Percentiles rank a stretch among this genome's conserved stretches.
phyloP scores from a whole-genome alignment of 2,888 invertebrate species.

The Biston stratarius region DNA sequence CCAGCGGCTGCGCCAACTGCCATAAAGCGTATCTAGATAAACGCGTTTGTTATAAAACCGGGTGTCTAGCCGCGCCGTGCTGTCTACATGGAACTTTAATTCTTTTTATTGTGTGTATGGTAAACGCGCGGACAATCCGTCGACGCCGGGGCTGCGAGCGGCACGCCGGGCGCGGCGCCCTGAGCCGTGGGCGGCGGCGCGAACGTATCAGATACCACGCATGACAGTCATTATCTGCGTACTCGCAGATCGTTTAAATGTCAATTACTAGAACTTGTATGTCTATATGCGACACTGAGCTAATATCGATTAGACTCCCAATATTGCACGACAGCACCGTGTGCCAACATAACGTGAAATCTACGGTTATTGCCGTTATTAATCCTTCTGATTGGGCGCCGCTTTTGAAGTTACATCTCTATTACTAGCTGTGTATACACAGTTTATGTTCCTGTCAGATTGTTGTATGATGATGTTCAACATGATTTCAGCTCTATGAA shows the following conservation, averaged over 20 bases:
- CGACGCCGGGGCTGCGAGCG: background rate
- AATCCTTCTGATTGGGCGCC: slow-evolving; percentile 60
- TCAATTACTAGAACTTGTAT: slow-evolving; percentile 43
- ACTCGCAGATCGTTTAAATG: slow-evolving; percentile 48
- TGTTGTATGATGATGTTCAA: slow-evolving; percentile 25
- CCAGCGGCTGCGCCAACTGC: slow-evolving; percentile 53
- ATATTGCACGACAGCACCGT: slow-evolving; percentile 47
- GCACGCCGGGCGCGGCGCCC: background rate
- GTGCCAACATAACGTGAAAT: slow-evolving; percentile 51
- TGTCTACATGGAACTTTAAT: slow-evolving; percentile 74
- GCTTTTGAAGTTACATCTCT: slow-evolving; percentile 34
- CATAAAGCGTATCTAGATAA: slow-evolving; percentile 57
- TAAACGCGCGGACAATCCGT: slow-evolving; percentile 54
- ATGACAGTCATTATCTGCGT: slow-evolving; percentile 44
- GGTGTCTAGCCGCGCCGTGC: slow-evolving; percentile 57
- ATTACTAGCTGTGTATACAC: slow-evolving; percentile 30
- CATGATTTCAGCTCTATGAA: slow-evolving; percentile 33
- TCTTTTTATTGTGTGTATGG: slow-evolving; percentile 53
- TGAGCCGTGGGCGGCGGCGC: slow-evolving; percentile 3
- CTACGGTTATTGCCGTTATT: slow-evolving; percentile 54
- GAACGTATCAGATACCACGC: slow-evolving; percentile 23
- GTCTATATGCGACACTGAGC: slow-evolving; percentile 46
- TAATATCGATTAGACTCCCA: slow-evolving; percentile 55
- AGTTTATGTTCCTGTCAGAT: slow-evolving; percentile 34
- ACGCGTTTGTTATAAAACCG: slow-evolving; percentile 55